phyloP scores from a whole-genome alignment of 2,888 invertebrate species.

The Suillia variegata region DNA sequence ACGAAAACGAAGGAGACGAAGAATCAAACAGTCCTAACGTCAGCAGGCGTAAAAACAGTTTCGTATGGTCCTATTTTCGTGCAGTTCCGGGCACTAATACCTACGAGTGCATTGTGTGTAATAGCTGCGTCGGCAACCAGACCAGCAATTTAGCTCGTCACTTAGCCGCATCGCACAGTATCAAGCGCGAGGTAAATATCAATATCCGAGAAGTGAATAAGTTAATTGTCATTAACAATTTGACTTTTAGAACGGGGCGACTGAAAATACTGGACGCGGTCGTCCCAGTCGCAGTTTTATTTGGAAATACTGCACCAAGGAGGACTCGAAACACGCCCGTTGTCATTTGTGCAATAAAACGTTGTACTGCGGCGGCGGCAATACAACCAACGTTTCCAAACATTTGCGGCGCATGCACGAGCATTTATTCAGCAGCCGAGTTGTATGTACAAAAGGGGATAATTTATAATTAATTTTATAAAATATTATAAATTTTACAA shows the following conservation, averaged over 20 bases:
- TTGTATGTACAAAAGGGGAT: too few species aligned
- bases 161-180: slow-evolving; percentile 35
- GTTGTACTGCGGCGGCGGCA: slow-evolving; percentile 46
- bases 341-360: slow-evolving; percentile 46
- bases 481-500: neutral
- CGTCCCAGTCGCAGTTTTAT: slow-evolving; percentile 46
- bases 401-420: slow-evolving; percentile 44
- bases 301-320: slow-evolving; percentile 48
- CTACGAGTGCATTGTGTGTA: slow-evolving; percentile 40
- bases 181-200: slow-evolving; percentile 22
- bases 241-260: too few species aligned
- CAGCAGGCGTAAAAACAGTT: slow-evolving; percentile 28
- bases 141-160: slow-evolving; percentile 43
- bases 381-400: slow-evolving; percentile 47
- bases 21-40: neutral
- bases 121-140: slow-evolving; percentile 40
- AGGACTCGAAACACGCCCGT: slow-evolving; percentile 44
- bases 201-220: neutral
- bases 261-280: slow-evolving; percentile 32
- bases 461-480: neutral
- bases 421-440: slow-evolving; percentile 31
- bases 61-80: slow-evolving; percentile 43
- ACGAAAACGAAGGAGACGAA: too few species aligned
- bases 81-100: slow-evolving; percentile 32
- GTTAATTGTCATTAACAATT: too few species aligned